Conservation (phyloP, 2,888 invertebrate genomes). For the Bembecia ichneumoniformis region DNA sequence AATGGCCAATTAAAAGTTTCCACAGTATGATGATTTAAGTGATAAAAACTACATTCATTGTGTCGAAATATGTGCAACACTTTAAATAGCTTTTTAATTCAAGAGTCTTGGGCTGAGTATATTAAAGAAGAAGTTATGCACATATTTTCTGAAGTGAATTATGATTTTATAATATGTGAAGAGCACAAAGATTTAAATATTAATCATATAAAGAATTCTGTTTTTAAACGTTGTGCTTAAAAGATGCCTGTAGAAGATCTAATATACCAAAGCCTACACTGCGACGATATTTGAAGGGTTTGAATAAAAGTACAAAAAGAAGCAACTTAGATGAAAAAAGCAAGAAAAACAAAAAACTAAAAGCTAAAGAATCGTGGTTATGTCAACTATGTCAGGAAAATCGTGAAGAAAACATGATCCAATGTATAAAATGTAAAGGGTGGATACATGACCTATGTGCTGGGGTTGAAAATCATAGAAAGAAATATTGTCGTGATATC, state of each 20-base stretch:
- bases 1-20: no score
- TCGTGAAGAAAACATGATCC: constrained; percentile 6
- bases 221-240: no score
- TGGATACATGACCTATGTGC: constrained; percentile 6
- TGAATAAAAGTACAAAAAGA: constrained; percentile 4
- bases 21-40: no score
- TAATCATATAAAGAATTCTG: no score
- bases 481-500: neutral
- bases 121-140: no score
- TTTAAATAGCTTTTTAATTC: no score
- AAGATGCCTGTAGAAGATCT: constrained; percentile 9
- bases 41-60: no score
- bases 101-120: no score
- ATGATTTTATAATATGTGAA: no score
- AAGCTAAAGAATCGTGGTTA: constrained; percentile 5
- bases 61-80: no score
- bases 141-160: no score
- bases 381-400: constrained; percentile 6
- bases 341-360: constrained; percentile 3
- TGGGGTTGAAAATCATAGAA: neutral
- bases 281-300: constrained; percentile 8
- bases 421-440: constrained; percentile 6
- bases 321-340: constrained; percentile 1
- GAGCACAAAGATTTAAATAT: no score
- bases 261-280: constrained; percentile 10